A percentile compares a stretch with the other conserved stretches of the same genome.
These are phyloP conservation scores for Ypsolopha scabrella DNA, from an alignment of 2,888 invertebrate species.

Conservation along the genomic window DNA sequence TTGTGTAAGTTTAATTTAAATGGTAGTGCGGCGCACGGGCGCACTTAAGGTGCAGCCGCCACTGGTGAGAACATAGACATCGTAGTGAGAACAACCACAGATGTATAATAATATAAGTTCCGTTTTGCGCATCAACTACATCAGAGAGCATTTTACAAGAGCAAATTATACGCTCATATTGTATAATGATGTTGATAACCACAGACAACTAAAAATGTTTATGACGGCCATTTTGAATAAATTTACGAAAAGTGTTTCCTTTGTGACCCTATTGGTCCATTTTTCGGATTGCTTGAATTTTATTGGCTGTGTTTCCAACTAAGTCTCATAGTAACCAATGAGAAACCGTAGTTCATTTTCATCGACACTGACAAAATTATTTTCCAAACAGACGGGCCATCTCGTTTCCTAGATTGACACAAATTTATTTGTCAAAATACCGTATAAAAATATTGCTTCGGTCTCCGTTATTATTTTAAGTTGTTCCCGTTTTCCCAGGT, in stretches of 20 bases:
- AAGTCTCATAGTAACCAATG: neutral
- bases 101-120: too few relatives aligned
- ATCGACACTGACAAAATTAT: neutral
- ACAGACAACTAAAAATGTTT: neutral
- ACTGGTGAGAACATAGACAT: too few relatives aligned
- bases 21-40: too few relatives aligned
- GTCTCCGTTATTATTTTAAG: slow-evolving; percentile 49
- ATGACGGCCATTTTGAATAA: slow-evolving; percentile 19
- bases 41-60: too few relatives aligned
- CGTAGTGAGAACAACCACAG: too few relatives aligned
- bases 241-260: slow-evolving; percentile 17
- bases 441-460: slow-evolving; percentile 48
- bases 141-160: too few relatives aligned
- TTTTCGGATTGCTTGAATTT: slow-evolving; percentile 22
- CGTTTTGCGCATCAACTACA: too few relatives aligned
- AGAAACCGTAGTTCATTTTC: slow-evolving; percentile 1
- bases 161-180: too few relatives aligned
- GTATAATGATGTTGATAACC: too few relatives aligned
- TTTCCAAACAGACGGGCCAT: slow-evolving; percentile 13
- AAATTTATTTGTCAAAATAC: slow-evolving; percentile 64
- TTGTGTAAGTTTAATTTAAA: too few relatives aligned
- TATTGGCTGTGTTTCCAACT: slow-evolving; percentile 7
- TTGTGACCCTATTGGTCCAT: slow-evolving; percentile 19
- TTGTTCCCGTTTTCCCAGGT: slow-evolving; percentile 36
- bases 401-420: slow-evolving; percentile 32